A percentile compares a stretch with the other conserved stretches of the same genome.
Evolutionary conservation across 2,113 vertebrate genomes (phyloP).

Genomic region (Apteryx owenii): DNA sequence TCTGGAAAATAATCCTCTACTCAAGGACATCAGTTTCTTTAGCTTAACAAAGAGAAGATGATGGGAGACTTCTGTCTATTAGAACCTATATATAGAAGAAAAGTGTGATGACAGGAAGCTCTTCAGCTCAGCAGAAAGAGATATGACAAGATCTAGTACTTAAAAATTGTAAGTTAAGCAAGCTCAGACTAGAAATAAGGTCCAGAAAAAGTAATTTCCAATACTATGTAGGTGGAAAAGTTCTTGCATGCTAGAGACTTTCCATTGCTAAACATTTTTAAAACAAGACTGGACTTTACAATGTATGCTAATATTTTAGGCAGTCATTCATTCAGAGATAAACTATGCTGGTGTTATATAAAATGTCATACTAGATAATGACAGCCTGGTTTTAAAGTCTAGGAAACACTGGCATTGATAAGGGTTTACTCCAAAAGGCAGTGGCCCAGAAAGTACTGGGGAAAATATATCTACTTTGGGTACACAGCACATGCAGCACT

Average conservation of each 20-base stretch:
- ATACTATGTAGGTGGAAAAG: not conserved
- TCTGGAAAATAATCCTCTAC: not conserved
- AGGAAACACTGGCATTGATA: not conserved
- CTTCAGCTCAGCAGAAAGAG: not conserved
- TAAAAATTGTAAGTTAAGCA: not conserved
- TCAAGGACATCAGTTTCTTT: not conserved
- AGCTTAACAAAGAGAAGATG: not conserved
- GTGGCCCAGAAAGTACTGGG: not conserved
- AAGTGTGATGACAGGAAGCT: not conserved
- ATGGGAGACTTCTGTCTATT: not conserved
- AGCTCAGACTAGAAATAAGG: not conserved
- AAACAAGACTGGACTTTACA: not conserved
- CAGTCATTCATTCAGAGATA: not conserved
- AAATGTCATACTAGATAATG: not conserved
- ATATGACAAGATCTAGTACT: not conserved
- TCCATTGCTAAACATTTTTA: not conserved
- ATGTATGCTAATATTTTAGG: not conserved
- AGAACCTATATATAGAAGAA: not conserved
- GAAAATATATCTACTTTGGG: not conserved
- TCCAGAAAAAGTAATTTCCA: not conserved
- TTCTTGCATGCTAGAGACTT: not conserved
- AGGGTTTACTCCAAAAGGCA: not conserved
- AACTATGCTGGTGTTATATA: not conserved
- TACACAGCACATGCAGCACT: not conserved
- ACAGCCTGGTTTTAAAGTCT: not conserved